A percentile compares a stretch with the other conserved stretches of the same genome.
Conservation (phyloP, 2,888 invertebrate species). For the Orthonychiurus folsomi region DNA sequence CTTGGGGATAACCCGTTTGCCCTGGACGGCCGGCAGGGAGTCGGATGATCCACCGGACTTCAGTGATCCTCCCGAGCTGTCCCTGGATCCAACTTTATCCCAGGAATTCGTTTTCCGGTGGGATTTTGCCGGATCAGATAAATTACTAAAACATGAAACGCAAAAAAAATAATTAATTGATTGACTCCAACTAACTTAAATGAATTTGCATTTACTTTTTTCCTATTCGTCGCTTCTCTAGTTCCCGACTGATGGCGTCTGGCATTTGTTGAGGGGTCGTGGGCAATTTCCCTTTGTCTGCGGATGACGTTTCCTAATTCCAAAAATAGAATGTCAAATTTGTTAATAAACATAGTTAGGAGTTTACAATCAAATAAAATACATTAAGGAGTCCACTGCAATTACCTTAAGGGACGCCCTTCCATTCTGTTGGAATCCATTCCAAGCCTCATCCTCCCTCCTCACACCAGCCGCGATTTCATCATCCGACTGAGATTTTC, state of each 20-base stretch:
- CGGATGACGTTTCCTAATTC: no score
- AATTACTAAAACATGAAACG: not conserved
- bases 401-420: no score
- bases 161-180: not conserved
- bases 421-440: not conserved
- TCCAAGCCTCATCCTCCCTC: constrained; percentile 19
- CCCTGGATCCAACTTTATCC: constrained; percentile 39
- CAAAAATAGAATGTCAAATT: no score
- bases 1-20: constrained; percentile 39
- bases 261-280: constrained; percentile 49
- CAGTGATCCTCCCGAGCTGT: constrained; percentile 37
- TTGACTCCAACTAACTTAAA: not conserved
- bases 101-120: constrained; percentile 37
- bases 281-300: not conserved
- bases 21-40: constrained; percentile 37
- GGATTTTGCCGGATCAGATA: constrained; percentile 32
- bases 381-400: no score
- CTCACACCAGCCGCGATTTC: constrained; percentile 27
- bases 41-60: constrained; percentile 38
- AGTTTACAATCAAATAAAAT: no score
- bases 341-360: no score
- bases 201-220: constrained; percentile 43
- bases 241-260: constrained; percentile 57
- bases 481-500: constrained; percentile 43
- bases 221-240: constrained; percentile 57